Percentiles rank a stretch among this genome's conserved stretches.
phyloP scores from a whole-genome alignment of 2,888 invertebrate species.

The Tolmerus cingulatus region DNA sequence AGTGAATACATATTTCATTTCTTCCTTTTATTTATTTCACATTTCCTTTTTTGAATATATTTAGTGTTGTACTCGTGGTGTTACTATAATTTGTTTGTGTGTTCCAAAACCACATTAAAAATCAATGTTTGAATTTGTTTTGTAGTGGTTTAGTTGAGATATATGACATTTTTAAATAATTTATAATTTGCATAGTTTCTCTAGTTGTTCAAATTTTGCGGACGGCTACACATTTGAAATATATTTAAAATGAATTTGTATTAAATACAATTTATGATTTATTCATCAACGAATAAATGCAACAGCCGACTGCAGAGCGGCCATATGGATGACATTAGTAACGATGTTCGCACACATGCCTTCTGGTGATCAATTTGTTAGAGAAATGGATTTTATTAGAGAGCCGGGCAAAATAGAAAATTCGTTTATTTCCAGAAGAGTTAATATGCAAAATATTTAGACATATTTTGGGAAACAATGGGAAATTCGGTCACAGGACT shows the following conservation, averaged over 20 bases:
- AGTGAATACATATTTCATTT: no score
- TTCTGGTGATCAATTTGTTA: not conserved
- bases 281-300: conserved; percentile 23
- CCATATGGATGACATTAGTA: conserved; percentile 12
- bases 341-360: conserved; percentile 2
- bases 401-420: conserved; percentile 1
- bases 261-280: conserved; percentile 14
- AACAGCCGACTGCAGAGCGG: not conserved
- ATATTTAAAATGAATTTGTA: not conserved
- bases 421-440: conserved; percentile 29
- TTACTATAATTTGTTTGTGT: no score
- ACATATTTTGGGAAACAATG: not conserved
- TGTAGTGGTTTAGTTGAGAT: not conserved
- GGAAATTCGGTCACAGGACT: not conserved
- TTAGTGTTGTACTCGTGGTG: no score
- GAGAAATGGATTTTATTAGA: conserved; percentile 20
- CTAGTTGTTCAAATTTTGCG: not conserved
- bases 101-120: no score
- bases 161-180: no score
- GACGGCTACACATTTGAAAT: not conserved
- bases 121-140: no score
- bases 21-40: no score
- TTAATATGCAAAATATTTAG: conserved; percentile 27
- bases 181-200: no score
- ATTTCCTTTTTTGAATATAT: no score